These are phyloP conservation scores for Molossus alvarezi DNA, from an alignment of 2,797 vertebrate species.

Conservation along the genomic window DNA sequence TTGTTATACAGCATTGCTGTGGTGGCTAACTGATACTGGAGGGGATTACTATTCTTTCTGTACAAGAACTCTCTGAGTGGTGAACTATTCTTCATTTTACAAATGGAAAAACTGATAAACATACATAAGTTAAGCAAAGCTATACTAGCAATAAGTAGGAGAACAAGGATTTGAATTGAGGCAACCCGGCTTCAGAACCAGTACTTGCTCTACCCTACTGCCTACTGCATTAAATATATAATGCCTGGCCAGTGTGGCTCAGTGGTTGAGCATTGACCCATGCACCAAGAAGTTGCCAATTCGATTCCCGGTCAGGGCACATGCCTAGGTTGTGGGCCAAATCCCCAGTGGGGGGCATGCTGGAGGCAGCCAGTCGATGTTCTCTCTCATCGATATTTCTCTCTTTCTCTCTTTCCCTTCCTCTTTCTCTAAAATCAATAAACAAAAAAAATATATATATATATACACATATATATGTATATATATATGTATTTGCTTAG, in stretches of 20 bases:
- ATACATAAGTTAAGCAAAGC: background rate
- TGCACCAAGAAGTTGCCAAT: too few species aligned
- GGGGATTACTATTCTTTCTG: background rate
- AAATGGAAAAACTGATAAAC: slow-evolving; percentile 28
- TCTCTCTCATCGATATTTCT: too few species aligned
- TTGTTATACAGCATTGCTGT: background rate
- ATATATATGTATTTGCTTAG: background rate
- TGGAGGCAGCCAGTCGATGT: too few species aligned
- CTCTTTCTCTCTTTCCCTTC: too few species aligned
- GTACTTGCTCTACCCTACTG: background rate
- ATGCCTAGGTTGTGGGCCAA: too few species aligned
- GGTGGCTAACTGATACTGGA: background rate
- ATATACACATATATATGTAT: too few species aligned
- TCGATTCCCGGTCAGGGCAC: too few species aligned
- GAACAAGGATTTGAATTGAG: background rate
- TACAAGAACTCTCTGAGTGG: background rate
- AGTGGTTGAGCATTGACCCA: too few species aligned
- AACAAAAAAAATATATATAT: too few species aligned
- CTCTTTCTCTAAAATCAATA: too few species aligned
- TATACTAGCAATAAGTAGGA: background rate
- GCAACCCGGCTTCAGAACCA: slow-evolving; percentile 6
- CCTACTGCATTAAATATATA: background rate
- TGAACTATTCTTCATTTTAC: background rate
- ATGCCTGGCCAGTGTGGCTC: background rate
- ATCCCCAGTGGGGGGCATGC: too few species aligned